phyloP scores from a whole-genome alignment of 53 echinoderm and acorn worm genomes.

The Echinometra lucunter region DNA sequence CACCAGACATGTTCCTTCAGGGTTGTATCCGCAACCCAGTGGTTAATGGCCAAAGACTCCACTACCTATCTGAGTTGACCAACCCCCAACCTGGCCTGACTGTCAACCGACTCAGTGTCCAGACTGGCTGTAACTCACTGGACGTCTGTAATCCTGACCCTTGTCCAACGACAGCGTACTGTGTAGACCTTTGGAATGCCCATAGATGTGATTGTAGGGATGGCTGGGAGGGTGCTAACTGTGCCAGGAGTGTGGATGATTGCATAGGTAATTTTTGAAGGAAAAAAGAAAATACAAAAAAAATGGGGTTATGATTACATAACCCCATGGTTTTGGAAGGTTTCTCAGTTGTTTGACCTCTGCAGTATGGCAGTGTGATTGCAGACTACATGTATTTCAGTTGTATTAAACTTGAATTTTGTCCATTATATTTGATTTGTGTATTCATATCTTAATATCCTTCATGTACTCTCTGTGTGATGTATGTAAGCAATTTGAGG shows the following conservation, averaged over 20 bases:
- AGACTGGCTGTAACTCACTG: constrained; percentile 77
- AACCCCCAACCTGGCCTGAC: constrained; percentile 77
- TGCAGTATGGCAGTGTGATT: too few relatives aligned
- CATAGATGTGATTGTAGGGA: constrained; percentile 82
- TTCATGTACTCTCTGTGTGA: too few relatives aligned
- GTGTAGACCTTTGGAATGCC: constrained; percentile 90
- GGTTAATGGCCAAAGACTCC: constrained; percentile 84
- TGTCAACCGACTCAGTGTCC: constrained; percentile 75
- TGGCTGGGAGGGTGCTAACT: constrained; percentile 90
- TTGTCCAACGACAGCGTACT: constrained; percentile 84
- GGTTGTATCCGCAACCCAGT: constrained; percentile 86
- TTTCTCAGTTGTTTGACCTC: too few relatives aligned
- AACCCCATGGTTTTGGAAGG: too few relatives aligned
- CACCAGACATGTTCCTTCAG: constrained; percentile 70
- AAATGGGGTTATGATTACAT: too few relatives aligned
- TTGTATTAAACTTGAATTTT: too few relatives aligned
- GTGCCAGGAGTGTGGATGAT: constrained; percentile 85
- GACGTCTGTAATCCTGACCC: constrained; percentile 87
- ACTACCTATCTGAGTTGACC: constrained; percentile 78
- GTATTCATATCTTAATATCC: too few relatives aligned
- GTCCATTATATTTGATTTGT: too few relatives aligned
- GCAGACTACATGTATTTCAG: too few relatives aligned
- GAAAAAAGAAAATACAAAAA: too few relatives aligned
- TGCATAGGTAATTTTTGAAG: constrained; percentile 79
- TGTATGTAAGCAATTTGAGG: too few relatives aligned